Conservation (phyloP, 2,113 vertebrate genomes). For the Gopherus evgoodei region DNA sequence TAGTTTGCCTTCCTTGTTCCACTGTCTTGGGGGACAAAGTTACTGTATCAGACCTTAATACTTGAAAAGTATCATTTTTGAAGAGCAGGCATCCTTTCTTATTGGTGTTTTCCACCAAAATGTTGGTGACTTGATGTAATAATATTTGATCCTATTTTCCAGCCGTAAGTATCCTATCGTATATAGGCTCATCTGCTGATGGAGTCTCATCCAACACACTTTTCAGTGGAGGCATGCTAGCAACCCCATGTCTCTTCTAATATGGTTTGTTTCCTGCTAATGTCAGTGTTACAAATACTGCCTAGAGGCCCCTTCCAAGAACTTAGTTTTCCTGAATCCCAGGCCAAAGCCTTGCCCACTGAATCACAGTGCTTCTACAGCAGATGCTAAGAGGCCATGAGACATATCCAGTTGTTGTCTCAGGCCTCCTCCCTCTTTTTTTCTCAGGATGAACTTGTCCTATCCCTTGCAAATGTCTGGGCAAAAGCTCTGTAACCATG, state of each 20-base stretch:
- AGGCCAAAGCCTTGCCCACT: fast-evolving
- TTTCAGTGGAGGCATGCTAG: not conserved
- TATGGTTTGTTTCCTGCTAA: not conserved
- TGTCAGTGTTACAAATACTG: not conserved
- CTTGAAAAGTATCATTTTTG: not conserved
- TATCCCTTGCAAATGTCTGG: not conserved
- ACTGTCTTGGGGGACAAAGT: not conserved
- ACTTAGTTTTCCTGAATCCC: not conserved
- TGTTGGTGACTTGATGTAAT: fast-evolving
- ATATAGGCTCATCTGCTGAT: fast-evolving
- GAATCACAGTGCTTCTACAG: not conserved
- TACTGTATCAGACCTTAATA: not conserved
- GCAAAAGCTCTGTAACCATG: not conserved
- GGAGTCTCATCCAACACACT: not conserved
- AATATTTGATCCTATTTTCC: not conserved
- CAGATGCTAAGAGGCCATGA: not conserved
- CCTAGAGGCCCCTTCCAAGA: not conserved
- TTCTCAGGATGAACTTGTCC: not conserved
- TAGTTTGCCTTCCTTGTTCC: not conserved
- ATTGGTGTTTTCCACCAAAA: not conserved
- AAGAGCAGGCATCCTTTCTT: not conserved
- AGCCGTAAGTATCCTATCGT: not conserved
- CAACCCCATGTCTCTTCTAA: not conserved
- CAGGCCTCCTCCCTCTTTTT: not conserved
- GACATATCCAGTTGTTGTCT: not conserved